Base-by-base conservation (phyloP, 2,888 invertebrate genomes). In the Lochmaea capreae region DNA sequence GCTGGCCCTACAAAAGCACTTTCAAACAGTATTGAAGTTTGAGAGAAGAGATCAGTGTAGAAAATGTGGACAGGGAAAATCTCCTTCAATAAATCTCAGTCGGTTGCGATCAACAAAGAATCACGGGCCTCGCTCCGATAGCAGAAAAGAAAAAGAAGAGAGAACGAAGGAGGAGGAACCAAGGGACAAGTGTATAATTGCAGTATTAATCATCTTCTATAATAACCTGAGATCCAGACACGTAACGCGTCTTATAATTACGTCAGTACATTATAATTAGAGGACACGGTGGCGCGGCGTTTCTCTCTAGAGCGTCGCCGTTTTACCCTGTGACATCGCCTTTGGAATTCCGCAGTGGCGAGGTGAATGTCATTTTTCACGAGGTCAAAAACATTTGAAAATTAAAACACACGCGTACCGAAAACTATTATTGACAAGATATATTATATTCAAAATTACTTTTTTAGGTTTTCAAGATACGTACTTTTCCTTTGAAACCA, bases 11-110 rank as follows among this genome's bases (percentile, higher is more conserved):
- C 80, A 81, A 82, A 81, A 81, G 82, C 81, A 79, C 80, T 82
- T 83, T 81, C 80, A 83, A 83, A 81, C 79, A 78, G 79, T 77
- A 80, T 80, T 81, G 80, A 80, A 83, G 79, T 83, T 83, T 46
- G 22, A 42, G 22, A 57, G 14, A 58, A 71, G 65, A 58, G 65
- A 71, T 71, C 65, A 71, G 65, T 43, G 62, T 71, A 65, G 65
- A 46, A 71, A 71, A 71, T 63, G 43, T 43, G 42, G 62, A 63
- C 42, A 18, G 62, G 62, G 62, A 43, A 63, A 63, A 63, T 43
- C 39, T 63, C 62, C 62, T 63, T 16, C 58, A n/a, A 65, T 65
- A 65, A 49, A 65, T 65, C 52, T 65, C 52, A 65, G 26, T 33
- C 46, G 12, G 26, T 63, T 16, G 42, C 62, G 62, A 63, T 63